Conservation (phyloP, 2,113 vertebrate species). For the Danio rerio region GRCz12tu NC_133187.1:38475001-38475500, state of each 20-base stretch:
- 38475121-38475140: no score
- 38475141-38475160: no score
- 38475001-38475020: no score
- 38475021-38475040: no score
- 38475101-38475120: no score
- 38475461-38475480: conserved; percentile 46
- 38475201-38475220: conserved; percentile 28
- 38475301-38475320: conserved; percentile 44
- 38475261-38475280: conserved; percentile 35
- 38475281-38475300: conserved; percentile 49
- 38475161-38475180: neutral
- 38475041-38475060: no score
- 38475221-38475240: conserved; percentile 21
- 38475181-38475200: conserved; percentile 5
- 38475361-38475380: conserved; percentile 13
- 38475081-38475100: no score
- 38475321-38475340: conserved; percentile 13
- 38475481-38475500: conserved; percentile 34
- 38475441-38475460: conserved; percentile 40
- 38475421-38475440: conserved; percentile 21
- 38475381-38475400: conserved; percentile 34
- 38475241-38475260: conserved; percentile 7
- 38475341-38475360: conserved; percentile 28
- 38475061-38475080: no score
- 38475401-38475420: conserved; percentile 48